Evolutionary conservation across 2,888 invertebrate genomes (phyloP).

Genomic region (Calameuta pallipes): DNA sequence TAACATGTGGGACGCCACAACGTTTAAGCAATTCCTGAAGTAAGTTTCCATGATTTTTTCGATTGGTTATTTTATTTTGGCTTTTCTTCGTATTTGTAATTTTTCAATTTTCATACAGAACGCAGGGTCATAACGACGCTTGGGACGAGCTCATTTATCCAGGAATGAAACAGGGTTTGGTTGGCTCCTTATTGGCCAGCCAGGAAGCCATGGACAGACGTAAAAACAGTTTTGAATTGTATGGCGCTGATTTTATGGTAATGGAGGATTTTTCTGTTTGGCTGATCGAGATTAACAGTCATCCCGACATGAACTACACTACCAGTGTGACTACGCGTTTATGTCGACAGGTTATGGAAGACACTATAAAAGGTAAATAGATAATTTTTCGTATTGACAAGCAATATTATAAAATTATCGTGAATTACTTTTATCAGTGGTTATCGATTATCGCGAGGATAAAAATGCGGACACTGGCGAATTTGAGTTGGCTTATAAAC

Average conservation of each 20-base stretch:
- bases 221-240: slow-evolving; percentile 90
- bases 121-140: slow-evolving; percentile 79
- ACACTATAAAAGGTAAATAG: slow-evolving; percentile 85
- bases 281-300: slow-evolving; percentile 95
- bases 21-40: slow-evolving; percentile 72
- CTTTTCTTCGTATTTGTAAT: not conserved
- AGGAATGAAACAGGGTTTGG: slow-evolving; percentile 82
- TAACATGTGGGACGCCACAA: slow-evolving; percentile 96
- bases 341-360: slow-evolving; percentile 89
- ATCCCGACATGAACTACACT: slow-evolving; percentile 91
- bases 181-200: slow-evolving; percentile 86
- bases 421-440: slow-evolving; percentile 69
- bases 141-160: slow-evolving; percentile 90
- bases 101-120: slow-evolving; percentile 64
- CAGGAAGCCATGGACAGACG: slow-evolving; percentile 87
- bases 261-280: slow-evolving; percentile 89
- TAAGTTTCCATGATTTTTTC: slow-evolving; percentile 64
- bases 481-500: slow-evolving; percentile 84
- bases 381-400: not conserved
- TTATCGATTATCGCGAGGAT: slow-evolving; percentile 79
- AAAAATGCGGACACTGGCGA: slow-evolving; percentile 82
- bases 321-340: slow-evolving; percentile 89
- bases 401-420: not conserved
- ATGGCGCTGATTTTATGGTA: slow-evolving; percentile 96
- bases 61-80: not conserved